Evolutionary conservation across 2,797 vertebrate genomes (phyloP), one percentile per base, ranked within the genome.

Genomic region (Danio choprae): DNA sequence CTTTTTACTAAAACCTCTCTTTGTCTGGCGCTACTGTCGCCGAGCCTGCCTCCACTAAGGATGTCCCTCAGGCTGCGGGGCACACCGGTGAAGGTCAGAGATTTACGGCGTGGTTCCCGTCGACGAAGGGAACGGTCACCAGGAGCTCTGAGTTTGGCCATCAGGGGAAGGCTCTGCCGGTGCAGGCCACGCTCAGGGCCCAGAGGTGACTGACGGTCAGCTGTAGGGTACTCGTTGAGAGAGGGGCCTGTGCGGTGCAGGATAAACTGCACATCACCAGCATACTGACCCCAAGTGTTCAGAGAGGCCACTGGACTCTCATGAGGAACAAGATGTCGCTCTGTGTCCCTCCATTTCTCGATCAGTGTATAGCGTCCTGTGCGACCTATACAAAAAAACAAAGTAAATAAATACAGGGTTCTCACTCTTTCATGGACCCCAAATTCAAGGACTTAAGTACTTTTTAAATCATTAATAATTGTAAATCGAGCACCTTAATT

Each of bases 251-350:
- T 99, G 46, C 97, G 96, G 5, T 96, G 95, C 68, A 99, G 93
- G 81, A 99, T 96, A 0, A 99, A 93, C 91, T 98, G 98, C 13
- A 99, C 98, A 0, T 99, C 98, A 6, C 97, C 96, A 0, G 98
- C 97, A 38, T 99, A 98, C 86, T 99, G 98, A 0, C 98, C 98
- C 98, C 98, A 99, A 70, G 98, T 99, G 92, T 98, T 98, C 40
- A 99, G 90, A 16, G 98, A 98, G 43, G 95, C 95, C 75, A 99
- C 94, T 0, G 97, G 97, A 81, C 97, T 98, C 84, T 99, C 98
- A 0, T 97, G 95, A 1, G 98, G 98, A 1, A 96, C 96, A 11
- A 99, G 86, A 84, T 98, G 97, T 40, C 97, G 92, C 89, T 99
- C 97, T 0, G 96, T 96, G 86, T 99, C 97, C 73, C 97, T 92